Base-by-base conservation (phyloP, 1,140 invertebrate genomes). In the Formica selysi region DNA sequence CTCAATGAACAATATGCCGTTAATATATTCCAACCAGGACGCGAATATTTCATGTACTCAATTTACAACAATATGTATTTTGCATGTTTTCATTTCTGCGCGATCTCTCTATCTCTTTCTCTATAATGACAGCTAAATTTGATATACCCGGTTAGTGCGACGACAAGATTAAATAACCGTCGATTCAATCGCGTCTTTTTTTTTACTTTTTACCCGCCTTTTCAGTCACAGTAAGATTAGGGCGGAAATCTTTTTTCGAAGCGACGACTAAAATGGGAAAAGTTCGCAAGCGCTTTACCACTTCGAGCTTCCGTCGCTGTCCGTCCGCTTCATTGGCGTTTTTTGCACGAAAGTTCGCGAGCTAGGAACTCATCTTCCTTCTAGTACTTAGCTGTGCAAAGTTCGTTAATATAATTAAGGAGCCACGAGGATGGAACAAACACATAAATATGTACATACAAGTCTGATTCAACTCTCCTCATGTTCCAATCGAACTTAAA, bases 331-430 rank as follows among this genome's bases (percentile, higher is more conserved):
- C 64, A 57, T 80, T 29, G 48, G 22, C 32, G 19, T 68, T 80
- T 80, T 80, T 80, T 41, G 16, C 10, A 29, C 16, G 13, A 8
- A 57, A 79, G 76, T 80, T 80, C 44, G 48, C 32, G 32, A 80
- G 32, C 48, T 57, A 16, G 29, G 4, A 51, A 79, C 61, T 67
- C 32, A 32, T 13, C 65, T 68, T 76, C 22, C 36, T 22, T n/a
- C n/a, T 22, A 29, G 44, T 36, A 80, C 78, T 80, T 26, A 44
- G 16, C 32, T 16, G 44, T 19, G 10, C 48, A 5, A 80, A 80
- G 22, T 80, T 80, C 22, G 36, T 80, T 70, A 80, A 70, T 80
- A 26, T 41, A 70, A 80, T 80, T 70, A 70, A 80, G 3, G 10
- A 80, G 32, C 51, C 65, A 7, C 48, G 16, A 57, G 48, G 6